Evolutionary conservation across 1,140 invertebrate species (phyloP), one percentile per base, ranked within the genome.

Genomic region (Caenorhabditis briggsae): DNA sequence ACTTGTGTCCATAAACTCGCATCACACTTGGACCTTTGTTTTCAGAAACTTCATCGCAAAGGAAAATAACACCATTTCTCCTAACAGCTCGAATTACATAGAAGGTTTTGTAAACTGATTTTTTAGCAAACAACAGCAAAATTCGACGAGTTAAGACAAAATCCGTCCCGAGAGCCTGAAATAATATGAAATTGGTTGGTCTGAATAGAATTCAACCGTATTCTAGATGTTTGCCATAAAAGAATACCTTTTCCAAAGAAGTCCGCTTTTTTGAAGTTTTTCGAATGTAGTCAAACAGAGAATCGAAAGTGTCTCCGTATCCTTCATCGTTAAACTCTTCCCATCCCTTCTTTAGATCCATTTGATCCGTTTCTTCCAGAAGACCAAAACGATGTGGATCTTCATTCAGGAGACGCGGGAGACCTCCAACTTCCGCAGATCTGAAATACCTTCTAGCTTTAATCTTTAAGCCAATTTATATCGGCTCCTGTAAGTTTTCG

Each of bases 251-350:
- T 70, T 43, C 46, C 16, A 70, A 18, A 6, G 41, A 41, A 46
- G 41, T 70, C 43, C 41, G 16, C 43, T 2, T 5, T 46, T 43
- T 18, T 2, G 14, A 70, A 2, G 33, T 70, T 16, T 23, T 46
- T n/a, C 43, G 43, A 5, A 70, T 18, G 18, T 43, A 70, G 41
- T 70, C 18, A n/a, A 46, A 70, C 43, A 70, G 18, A 5, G 64
- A 70, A 70, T 43, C 18, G 41, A 70, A 70, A 5, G n/a, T 1
- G 46, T 70, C 64, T 43, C 64, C 64, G 16, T 43, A 43, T 70
- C 64, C 64, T 70, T 70, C 64, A 46, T 70, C 64, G 16, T 41
- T 16, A 20, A 70, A 70, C 16, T 18, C 14, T n/a, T 70, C 33
- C 43, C 64, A 43, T 14, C 64, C 64, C 43, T 18, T 43, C 20